Conservation (phyloP, 2,113 vertebrate genomes). For the Lophotis ruficrista region DNA sequence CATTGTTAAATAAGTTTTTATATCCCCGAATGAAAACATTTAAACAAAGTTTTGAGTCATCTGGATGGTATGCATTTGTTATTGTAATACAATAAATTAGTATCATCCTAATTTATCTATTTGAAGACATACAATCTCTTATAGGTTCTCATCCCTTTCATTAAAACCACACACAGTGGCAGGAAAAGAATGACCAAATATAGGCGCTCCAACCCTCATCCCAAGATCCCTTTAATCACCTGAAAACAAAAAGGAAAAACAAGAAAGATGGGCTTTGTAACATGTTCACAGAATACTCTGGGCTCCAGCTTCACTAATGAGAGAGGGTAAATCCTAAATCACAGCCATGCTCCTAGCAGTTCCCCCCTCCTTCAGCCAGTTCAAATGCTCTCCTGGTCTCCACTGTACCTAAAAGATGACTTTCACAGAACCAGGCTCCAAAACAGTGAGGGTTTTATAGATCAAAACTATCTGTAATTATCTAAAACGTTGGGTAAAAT, state of each 20-base stretch:
- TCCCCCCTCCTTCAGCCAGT: background rate
- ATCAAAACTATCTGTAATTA: background rate
- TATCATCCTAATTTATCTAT: background rate
- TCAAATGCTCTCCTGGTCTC: background rate
- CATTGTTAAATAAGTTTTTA: background rate
- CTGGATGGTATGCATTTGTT: slow-evolving; percentile 18
- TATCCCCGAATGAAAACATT: background rate
- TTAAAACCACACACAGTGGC: background rate
- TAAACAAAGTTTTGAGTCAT: slow-evolving; percentile 45
- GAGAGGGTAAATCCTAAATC: background rate
- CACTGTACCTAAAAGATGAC: background rate
- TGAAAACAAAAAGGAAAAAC: background rate
- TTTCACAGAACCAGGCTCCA: background rate
- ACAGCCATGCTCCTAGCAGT: background rate
- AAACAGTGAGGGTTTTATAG: background rate
- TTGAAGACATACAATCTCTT: background rate
- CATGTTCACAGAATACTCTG: background rate
- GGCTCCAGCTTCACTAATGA: background rate
- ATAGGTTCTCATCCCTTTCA: background rate
- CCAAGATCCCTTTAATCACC: background rate
- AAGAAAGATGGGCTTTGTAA: background rate
- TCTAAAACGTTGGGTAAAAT: background rate
- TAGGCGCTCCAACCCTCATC: background rate
- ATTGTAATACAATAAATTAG: background rate
- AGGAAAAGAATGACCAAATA: background rate